These are phyloP conservation scores for Dolichotis patagonum DNA, from an alignment of 2,113 vertebrate genomes.

Conservation along the genomic window DNA sequence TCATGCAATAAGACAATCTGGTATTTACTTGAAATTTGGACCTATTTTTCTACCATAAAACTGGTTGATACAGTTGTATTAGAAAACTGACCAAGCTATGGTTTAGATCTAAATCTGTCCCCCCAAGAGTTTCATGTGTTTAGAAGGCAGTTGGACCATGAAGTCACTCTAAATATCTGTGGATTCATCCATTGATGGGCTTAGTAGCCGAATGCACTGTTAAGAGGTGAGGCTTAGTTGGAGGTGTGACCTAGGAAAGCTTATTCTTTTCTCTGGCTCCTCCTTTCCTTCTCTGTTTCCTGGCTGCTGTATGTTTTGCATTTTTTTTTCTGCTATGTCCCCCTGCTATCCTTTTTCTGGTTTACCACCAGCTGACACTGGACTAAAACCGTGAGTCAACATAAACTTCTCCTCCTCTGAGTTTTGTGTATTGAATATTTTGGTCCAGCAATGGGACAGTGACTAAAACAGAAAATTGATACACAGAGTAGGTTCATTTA, in stretches of 20 bases:
- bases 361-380: neutral
- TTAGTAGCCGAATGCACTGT: neutral
- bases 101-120: neutral
- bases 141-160: neutral
- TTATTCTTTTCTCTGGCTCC: neutral
- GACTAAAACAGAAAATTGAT: neutral
- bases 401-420: neutral
- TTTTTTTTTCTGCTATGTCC: neutral
- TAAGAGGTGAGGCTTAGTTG: neutral
- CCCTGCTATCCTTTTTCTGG: neutral
- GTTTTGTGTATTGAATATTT: neutral
- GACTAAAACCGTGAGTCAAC: neutral
- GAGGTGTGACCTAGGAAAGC: neutral
- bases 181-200: neutral
- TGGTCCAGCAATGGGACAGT: neutral
- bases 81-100: neutral
- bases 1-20: neutral
- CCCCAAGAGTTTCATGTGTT: neutral
- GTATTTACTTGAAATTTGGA: neutral
- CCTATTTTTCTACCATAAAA: neutral
- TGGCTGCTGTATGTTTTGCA: neutral
- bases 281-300: neutral
- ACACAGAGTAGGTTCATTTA: neutral
- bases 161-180: neutral
- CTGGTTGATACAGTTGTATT: neutral